Evolutionary conservation across 1,140 invertebrate genomes (phyloP), one percentile per base, ranked within the genome.

Genomic region (Nomia melanderi): DNA sequence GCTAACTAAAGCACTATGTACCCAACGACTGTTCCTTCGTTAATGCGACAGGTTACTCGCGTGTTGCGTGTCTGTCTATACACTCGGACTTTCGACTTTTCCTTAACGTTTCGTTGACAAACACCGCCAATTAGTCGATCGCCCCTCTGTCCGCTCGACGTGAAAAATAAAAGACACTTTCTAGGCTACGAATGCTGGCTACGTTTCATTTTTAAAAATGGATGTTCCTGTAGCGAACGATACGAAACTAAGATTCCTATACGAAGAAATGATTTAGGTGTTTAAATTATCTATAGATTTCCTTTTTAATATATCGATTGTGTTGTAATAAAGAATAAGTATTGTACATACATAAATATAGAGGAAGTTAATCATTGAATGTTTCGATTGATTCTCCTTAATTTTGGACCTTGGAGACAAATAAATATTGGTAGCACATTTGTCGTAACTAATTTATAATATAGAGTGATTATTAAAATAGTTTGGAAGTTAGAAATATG

Each of bases 1-100:
- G 70, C 78, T 83, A 83, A 84, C 78, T 84, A 70, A 75, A 41
- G 69, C 72, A 50, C 47, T 54, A 74, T 81, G 65, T 77, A 66
- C 63, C 20, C 25, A 63, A 12, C 36, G 41, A 79, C 39, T 77
- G 74, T 80, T 80, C 78, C 53, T 59, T 62, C 41, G 36, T 59
- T 39, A 70, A 63, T 50, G 64, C 25, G 53, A 47, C 31, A 70
- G 41, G 41, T n/a, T 53, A 33, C 72, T 56, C 33, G 33, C 54
- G 25, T 53, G 56, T 77, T 54, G 20, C 57, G n/a, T n/a, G n/a
- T n/a, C n/a, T n/a, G 44, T 33, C 27, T 47, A 57, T 69, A 59
- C 39, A 59, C 23, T n/a, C 31, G 39, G 8, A 63, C 7, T 23
- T 60, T 23, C 14, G 57, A 67, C 25, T 47, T 78, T 74, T 50